Base-by-base conservation (phyloP, 2,113 vertebrate species). In the Leiothrix lutea region DNA sequence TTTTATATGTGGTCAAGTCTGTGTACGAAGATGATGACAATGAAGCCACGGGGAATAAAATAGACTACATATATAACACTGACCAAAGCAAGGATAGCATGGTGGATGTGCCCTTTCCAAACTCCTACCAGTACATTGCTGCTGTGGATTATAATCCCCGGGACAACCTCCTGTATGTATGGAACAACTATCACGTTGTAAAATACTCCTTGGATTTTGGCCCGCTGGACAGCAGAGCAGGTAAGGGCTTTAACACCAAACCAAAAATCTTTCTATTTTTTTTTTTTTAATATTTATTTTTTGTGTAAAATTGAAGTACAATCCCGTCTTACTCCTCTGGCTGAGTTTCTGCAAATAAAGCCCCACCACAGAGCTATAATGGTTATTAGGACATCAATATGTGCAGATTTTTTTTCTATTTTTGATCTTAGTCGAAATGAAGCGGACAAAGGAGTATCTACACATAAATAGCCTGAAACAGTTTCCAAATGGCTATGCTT, bases 101-200 rank as follows among this genome's bases (percentile, higher is more conserved):
- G 96, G 98, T 99, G 95, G 99, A 99, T 97, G 98, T 99, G 66
- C 98, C 99, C 24, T 99, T 99, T 88, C 99, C 99, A 73, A 99
- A 99, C 94, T 99, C 99, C 11, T 99, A 99, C 95, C 99, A 99
- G 97, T 99, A 99, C 97, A 99, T 99, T 56, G 99, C 99, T 35
- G 99, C 99, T 64, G 99, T 99, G 98, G 99, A 99, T 99, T 99
- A 99, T 97, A 99, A 99, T 91, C 99, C 99, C 80, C 98, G 99
- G 88, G 99, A 99, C 98, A 99, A 99, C 91, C 98, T 99, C 58
- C 98, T 99, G 38, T 99, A 99, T 1, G 99, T 99, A 11, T 99
- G 99, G 99, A 99, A 99, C 98, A 99, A 99, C 96, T 99, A 99
- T 92, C 99, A 99, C 0, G 99, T 99, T 2, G 99, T 99, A 90